Evolutionary conservation across 2,797 vertebrate genomes (phyloP).

Genomic region (Phoeniculus purpureus): DNA sequence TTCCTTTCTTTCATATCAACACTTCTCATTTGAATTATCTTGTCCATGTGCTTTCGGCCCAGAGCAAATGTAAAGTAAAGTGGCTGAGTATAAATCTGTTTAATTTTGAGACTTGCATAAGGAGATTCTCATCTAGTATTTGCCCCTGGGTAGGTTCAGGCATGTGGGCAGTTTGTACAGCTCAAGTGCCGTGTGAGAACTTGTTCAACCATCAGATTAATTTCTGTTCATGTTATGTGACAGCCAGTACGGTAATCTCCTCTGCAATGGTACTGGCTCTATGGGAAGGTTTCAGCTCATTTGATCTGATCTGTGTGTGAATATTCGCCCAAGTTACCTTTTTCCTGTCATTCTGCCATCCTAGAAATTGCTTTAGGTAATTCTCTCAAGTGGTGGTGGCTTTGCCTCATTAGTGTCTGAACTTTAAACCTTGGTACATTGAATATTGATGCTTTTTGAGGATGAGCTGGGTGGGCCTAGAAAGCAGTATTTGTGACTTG

Average conservation of each 20-base stretch:
- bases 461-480: not conserved
- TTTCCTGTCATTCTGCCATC: not conserved
- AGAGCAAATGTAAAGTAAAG: not conserved
- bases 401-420: not conserved
- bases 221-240: conserved; percentile 42
- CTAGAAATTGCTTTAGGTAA: not conserved
- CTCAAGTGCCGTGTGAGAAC: not conserved
- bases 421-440: not conserved
- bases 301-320: not conserved
- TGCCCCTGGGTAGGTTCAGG: not conserved
- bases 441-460: not conserved
- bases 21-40: not conserved
- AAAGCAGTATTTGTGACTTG: not conserved
- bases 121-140: not conserved
- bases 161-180: not conserved
- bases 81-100: not conserved
- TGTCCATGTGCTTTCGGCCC: not conserved
- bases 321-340: not conserved
- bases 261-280: not conserved
- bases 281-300: not conserved
- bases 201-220: not conserved
- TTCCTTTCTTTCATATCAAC: not conserved
- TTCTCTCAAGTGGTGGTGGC: not conserved
- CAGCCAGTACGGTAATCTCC: not conserved
- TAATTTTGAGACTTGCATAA: conserved; percentile 1